Conservation (phyloP, 2,888 invertebrate genomes). For the Stenoptilia bipunctidactyla region DNA sequence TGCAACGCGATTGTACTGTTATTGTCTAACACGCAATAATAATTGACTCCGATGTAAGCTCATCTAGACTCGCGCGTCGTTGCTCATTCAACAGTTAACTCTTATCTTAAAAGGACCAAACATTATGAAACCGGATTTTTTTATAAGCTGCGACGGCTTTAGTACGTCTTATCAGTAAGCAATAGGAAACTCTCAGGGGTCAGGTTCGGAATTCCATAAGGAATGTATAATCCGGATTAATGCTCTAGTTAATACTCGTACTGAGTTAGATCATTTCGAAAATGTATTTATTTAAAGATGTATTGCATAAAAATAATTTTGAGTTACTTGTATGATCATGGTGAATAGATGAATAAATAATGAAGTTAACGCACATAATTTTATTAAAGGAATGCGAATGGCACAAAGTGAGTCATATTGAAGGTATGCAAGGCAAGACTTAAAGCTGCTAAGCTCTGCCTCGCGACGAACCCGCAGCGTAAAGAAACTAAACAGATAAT, state of each 20-base stretch:
- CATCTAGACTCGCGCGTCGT: conserved; percentile 20
- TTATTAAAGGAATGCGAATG: conserved; percentile 47
- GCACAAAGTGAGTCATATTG: conserved; percentile 51
- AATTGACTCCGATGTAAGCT: conserved; percentile 29
- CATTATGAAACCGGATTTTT: conserved; percentile 42
- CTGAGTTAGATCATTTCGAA: not conserved
- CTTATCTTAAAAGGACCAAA: conserved; percentile 31
- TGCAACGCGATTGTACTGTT: conserved; percentile 52
- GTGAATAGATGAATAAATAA: conserved; percentile 14
- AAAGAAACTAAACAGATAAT: too few species aligned
- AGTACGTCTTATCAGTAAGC: conserved; percentile 22
- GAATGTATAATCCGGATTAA: conserved; percentile 1
- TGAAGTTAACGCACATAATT: conserved; percentile 20
- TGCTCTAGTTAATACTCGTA: too few species aligned
- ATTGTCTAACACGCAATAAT: conserved; percentile 48
- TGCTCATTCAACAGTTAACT: conserved; percentile 14
- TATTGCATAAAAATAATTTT: not conserved
- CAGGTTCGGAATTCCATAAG: not conserved
- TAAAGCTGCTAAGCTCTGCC: conserved; percentile 30
- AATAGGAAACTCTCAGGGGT: not conserved
- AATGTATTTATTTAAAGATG: not conserved
- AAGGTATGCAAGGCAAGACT: conserved; percentile 45
- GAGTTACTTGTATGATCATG: not conserved
- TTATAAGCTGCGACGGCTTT: conserved; percentile 22
- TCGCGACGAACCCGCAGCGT: conserved; percentile 15